Evolutionary conservation across 2,888 invertebrate genomes (phyloP).

Genomic region (Drosophila kambysellisi): DNA sequence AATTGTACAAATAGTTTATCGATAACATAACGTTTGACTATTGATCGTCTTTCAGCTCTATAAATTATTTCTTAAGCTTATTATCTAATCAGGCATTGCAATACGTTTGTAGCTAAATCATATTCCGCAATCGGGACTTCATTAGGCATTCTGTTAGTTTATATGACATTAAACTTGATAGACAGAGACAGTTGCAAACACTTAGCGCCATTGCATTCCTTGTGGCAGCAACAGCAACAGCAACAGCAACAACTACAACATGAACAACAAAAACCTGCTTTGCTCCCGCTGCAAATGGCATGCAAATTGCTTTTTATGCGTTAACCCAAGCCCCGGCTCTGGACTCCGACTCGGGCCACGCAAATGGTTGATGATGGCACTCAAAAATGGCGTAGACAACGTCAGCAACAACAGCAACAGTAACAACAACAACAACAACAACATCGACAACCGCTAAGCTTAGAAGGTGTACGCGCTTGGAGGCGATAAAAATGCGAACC

Average conservation of each 20-base stretch:
- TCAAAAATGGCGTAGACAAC: slow-evolving; percentile 77
- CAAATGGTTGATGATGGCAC: slow-evolving; percentile 78
- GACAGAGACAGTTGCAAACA: slow-evolving; percentile 57
- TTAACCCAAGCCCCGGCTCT: slow-evolving; percentile 49
- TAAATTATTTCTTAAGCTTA: background rate
- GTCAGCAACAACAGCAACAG: slow-evolving; percentile 40
- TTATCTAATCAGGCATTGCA: slow-evolving; percentile 40
- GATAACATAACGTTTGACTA: background rate
- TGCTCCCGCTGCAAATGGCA: slow-evolving; percentile 73
- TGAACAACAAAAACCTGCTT: slow-evolving; percentile 64
- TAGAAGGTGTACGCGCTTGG: slow-evolving; percentile 68
- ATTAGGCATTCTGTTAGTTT: slow-evolving; percentile 47
- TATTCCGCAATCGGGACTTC: slow-evolving; percentile 38
- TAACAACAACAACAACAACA: slow-evolving; percentile 21
- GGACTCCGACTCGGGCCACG: slow-evolving; percentile 34
- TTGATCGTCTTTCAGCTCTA: slow-evolving; percentile 4
- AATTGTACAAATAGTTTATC: background rate
- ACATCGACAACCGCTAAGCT: slow-evolving; percentile 40
- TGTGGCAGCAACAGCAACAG: slow-evolving; percentile 47
- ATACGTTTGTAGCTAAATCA: slow-evolving; percentile 33
- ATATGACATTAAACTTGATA: slow-evolving; percentile 45
- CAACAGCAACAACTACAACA: slow-evolving; percentile 13
- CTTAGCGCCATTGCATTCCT: slow-evolving; percentile 76
- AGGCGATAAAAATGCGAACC: slow-evolving; percentile 64
- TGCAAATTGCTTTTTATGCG: slow-evolving; percentile 81